These are phyloP conservation scores for Rallus limicola DNA, from an alignment of 2,113 vertebrate species.

Conservation along the genomic window DNA sequence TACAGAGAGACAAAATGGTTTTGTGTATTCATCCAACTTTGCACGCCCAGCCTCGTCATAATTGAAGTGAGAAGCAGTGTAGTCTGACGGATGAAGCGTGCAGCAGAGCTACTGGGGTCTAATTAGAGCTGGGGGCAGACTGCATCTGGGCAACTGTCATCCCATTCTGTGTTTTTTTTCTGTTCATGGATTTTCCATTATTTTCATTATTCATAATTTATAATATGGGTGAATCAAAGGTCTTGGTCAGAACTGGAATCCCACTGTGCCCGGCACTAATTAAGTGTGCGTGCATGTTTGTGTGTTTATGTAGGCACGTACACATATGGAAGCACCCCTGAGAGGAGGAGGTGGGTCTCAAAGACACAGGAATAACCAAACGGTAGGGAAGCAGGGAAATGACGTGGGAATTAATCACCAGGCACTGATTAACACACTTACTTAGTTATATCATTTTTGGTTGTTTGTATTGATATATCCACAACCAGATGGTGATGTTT, in stretches of 20 bases:
- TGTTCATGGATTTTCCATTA: not conserved
- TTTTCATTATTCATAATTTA: slow-evolving; percentile 26
- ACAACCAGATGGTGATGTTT: slow-evolving; percentile 68
- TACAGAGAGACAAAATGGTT: slow-evolving; percentile 48
- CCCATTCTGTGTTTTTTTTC: not conserved
- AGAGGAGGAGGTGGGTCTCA: not conserved
- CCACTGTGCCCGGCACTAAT: not conserved
- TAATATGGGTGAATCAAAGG: not conserved
- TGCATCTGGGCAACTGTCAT: not conserved
- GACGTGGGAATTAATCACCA: slow-evolving; percentile 31
- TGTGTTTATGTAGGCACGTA: not conserved
- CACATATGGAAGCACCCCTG: not conserved
- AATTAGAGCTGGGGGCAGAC: not conserved
- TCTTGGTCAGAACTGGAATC: not conserved
- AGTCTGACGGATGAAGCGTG: not conserved
- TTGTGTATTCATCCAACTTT: slow-evolving; percentile 25
- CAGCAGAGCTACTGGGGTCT: not conserved
- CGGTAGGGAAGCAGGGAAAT: slow-evolving; percentile 8
- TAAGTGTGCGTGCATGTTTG: not conserved
- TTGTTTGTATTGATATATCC: slow-evolving; percentile 64
- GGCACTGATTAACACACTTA: slow-evolving; percentile 47
- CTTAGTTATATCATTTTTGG: slow-evolving; percentile 47
- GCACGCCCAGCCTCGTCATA: not conserved
- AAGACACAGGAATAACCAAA: not conserved
- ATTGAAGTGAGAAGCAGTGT: not conserved